A percentile compares a stretch with the other conserved stretches of the same genome.
Evolutionary conservation across 1,140 invertebrate species (phyloP).

Genomic region (Neodiprion virginianus): DNA sequence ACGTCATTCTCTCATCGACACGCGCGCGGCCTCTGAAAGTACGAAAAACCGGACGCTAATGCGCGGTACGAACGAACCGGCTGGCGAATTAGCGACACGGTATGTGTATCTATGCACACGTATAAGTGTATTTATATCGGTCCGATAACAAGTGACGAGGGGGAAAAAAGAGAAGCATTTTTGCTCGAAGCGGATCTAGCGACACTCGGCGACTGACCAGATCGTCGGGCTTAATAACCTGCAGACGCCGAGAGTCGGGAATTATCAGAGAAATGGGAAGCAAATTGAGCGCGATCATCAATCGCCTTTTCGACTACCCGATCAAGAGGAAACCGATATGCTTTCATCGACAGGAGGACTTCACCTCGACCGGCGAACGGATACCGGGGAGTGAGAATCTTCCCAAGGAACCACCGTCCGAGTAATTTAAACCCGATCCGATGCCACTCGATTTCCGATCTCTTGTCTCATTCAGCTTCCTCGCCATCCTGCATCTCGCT

Average conservation of each 20-base stretch:
- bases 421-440: constrained; percentile 23
- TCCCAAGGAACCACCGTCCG: constrained; percentile 49
- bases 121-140: background rate
- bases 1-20: constrained; percentile 30
- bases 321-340: constrained; percentile 65
- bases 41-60: background rate
- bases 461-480: background rate
- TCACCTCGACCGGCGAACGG: constrained; percentile 62
- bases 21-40: background rate
- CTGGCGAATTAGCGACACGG: too few relatives aligned
- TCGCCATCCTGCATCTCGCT: background rate
- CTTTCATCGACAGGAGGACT: constrained; percentile 63
- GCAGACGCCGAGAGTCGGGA: background rate
- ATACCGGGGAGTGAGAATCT: constrained; percentile 46
- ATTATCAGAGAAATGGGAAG: constrained; percentile 31
- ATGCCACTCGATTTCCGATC: background rate
- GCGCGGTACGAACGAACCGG: too few relatives aligned
- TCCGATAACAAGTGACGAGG: too few relatives aligned
- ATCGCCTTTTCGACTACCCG: constrained; percentile 61
- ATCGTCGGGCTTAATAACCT: background rate
- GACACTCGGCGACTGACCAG: too few relatives aligned
- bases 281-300: constrained; percentile 29
- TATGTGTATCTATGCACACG: background rate
- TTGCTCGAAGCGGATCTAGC: background rate
- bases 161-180: background rate